Evolutionary conservation across 2,888 invertebrate species (phyloP).

Genomic region (Ecdyonurus torrentis): DNA sequence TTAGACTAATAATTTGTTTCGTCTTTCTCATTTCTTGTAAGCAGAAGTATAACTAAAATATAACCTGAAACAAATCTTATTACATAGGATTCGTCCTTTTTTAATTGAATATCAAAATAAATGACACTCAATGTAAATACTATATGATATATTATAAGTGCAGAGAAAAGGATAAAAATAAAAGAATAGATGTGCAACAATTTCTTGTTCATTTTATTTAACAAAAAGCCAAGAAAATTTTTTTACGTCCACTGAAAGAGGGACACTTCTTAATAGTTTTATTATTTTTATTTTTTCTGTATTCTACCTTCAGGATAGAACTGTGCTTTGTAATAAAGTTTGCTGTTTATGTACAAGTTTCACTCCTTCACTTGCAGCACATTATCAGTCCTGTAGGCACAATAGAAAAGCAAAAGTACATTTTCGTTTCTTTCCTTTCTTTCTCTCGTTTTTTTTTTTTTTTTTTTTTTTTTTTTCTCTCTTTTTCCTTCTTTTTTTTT

Average conservation of each 20-base stretch:
- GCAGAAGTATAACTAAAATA: too few species aligned
- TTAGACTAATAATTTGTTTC: too few species aligned
- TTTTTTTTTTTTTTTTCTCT: background rate
- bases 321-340: slow-evolving; percentile 6
- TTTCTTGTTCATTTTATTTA: slow-evolving; percentile 16
- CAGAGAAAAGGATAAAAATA: too few species aligned
- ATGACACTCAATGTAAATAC: too few species aligned
- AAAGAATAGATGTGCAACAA: slow-evolving; percentile 14
- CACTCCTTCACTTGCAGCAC: slow-evolving; percentile 5
- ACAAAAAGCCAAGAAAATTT: slow-evolving; percentile 16
- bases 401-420: slow-evolving; percentile 10
- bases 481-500: slow-evolving; percentile 8
- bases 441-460: too few species aligned
- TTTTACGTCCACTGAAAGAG: background rate
- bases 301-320: slow-evolving; percentile 11
- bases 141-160: too few species aligned
- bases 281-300: slow-evolving; percentile 9
- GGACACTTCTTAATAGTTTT: too few species aligned
- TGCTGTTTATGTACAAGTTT: background rate
- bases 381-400: slow-evolving; percentile 12
- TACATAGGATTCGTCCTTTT: too few species aligned
- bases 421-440: too few species aligned
- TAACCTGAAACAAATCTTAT: too few species aligned
- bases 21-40: too few species aligned
- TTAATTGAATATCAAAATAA: too few species aligned